phyloP scores from a whole-genome alignment of 35 echinoderm and acorn worm genomes.

The Heliocidaris erythrogramma region DNA sequence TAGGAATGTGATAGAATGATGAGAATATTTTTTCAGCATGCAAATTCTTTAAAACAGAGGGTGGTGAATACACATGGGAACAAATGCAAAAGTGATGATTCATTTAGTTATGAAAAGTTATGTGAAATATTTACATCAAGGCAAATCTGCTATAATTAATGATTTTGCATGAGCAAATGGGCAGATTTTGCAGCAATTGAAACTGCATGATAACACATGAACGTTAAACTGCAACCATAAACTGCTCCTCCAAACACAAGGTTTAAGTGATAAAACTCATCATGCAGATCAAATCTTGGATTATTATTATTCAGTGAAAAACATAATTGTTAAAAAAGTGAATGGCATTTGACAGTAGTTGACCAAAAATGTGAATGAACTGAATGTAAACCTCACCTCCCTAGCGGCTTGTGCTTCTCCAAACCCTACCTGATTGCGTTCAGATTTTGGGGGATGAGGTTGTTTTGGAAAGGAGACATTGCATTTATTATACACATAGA shows the following conservation, averaged over 20 bases:
- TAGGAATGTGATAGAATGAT: not conserved
- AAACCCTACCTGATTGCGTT: constrained; percentile 14
- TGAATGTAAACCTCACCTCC: constrained; percentile 26
- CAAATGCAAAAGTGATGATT: not conserved
- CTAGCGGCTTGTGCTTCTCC: constrained; percentile 44
- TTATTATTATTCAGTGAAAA: not conserved
- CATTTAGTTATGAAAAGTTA: not conserved
- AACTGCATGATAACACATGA: not conserved
- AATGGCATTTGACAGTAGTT: not conserved
- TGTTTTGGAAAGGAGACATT: not conserved
- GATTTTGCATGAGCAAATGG: not conserved
- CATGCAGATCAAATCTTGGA: not conserved
- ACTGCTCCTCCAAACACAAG: not conserved
- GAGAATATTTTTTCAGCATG: not conserved
- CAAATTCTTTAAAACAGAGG: not conserved
- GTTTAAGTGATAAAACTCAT: not conserved
- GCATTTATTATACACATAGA: not conserved
- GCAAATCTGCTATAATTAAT: not conserved
- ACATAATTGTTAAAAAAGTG: not conserved
- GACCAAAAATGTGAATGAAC: not conserved
- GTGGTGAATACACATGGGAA: not conserved
- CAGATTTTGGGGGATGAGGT: not conserved
- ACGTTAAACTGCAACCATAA: not conserved
- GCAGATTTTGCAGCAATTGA: not conserved
- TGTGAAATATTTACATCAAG: not conserved